Conservation (phyloP, 2,888 invertebrate species). For the Halictus ligatus region DNA sequence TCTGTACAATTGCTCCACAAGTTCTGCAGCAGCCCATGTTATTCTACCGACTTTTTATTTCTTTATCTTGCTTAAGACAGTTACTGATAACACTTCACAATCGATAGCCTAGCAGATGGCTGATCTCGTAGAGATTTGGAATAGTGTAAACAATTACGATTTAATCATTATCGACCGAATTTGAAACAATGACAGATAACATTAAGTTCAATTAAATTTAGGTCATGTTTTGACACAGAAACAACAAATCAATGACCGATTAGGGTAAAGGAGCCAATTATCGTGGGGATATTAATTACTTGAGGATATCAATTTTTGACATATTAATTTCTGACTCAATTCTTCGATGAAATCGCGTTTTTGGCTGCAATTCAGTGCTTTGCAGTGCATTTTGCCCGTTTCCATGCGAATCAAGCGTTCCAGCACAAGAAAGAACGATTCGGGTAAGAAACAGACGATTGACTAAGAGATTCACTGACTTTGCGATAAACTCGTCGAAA, state of each 20-base stretch:
- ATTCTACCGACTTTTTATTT: not conserved
- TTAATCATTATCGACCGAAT: not conserved
- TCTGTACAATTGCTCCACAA: not conserved
- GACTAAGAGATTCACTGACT: too few relatives aligned
- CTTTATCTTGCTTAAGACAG: not conserved
- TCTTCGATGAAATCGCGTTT: too few relatives aligned
- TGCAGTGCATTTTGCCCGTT: too few relatives aligned
- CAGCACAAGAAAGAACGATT: too few relatives aligned
- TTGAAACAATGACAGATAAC: not conserved
- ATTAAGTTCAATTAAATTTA: not conserved
- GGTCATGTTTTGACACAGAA: not conserved
- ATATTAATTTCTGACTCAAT: too few relatives aligned
- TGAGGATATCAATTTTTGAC: too few relatives aligned
- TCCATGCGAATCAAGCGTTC: too few relatives aligned
- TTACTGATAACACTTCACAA: not conserved
- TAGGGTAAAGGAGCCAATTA: too few relatives aligned
- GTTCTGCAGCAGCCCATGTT: not conserved
- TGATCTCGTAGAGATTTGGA: not conserved
- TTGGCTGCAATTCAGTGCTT: too few relatives aligned
- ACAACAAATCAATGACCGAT: not conserved
- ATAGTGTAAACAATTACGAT: not conserved
- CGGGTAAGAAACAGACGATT: too few relatives aligned
- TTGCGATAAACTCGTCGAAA: too few relatives aligned
- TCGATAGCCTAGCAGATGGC: not conserved
- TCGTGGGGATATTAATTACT: too few relatives aligned